A percentile compares a stretch with the other conserved stretches of the same genome.
These are phyloP conservation scores for Apistogramma diplotaenia DNA, from an alignment of 2,113 vertebrate genomes.

Conservation along the genomic window DNA sequence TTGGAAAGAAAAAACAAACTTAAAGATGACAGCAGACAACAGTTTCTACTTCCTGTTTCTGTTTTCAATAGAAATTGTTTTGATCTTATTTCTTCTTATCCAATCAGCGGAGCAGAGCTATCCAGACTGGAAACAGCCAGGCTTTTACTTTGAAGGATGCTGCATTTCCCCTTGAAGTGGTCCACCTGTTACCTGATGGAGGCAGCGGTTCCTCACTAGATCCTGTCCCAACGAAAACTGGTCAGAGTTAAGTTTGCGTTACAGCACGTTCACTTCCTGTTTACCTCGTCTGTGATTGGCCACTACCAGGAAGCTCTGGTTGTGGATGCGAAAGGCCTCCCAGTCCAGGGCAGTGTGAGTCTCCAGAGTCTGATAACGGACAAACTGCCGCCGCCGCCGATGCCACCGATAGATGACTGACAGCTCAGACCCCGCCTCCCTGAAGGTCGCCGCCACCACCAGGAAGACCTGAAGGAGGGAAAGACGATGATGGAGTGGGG, in stretches of 20 bases:
- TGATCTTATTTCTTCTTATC: no score
- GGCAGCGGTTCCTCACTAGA: background rate
- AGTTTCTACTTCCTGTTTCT: no score
- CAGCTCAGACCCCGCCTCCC: constrained; percentile 59
- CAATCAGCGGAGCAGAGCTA: no score
- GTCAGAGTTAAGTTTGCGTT: background rate
- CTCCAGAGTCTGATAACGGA: constrained; percentile 81
- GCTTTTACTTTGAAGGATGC: no score
- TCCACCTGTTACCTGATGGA: no score
- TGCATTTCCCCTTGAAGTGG: no score
- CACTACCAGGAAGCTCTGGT: constrained; percentile 88
- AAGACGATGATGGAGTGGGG: background rate
- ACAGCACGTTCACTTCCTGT: background rate
- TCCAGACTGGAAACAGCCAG: no score
- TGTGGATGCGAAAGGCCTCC: constrained; percentile 90
- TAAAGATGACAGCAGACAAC: no score
- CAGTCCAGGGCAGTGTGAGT: constrained; percentile 92
- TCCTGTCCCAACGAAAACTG: no score
- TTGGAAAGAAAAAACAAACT: background rate
- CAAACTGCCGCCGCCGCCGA: constrained; percentile 76
- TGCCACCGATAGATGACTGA: constrained; percentile 70
- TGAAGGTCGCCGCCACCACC: constrained; percentile 85
- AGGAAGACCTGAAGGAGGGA: constrained; percentile 80
- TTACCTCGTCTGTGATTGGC: constrained; percentile 96
- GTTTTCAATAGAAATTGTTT: no score